Evolutionary conservation across 2,797 vertebrate species (phyloP).

Genomic region (Atherinosoma microstoma): DNA sequence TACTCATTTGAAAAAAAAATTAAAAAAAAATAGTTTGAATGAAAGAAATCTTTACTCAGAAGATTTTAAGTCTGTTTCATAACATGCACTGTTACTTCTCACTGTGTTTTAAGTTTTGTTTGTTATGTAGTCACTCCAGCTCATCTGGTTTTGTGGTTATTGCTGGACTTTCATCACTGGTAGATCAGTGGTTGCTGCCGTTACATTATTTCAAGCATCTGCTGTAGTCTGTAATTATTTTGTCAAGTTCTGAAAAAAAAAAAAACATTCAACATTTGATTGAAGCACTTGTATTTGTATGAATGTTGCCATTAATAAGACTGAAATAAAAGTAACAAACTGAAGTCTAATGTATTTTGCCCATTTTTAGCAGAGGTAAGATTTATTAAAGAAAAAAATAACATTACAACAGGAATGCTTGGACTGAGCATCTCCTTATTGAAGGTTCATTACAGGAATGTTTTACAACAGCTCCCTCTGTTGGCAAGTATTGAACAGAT

Average conservation of each 20-base stretch:
- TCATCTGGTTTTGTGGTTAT: conserved; percentile 40
- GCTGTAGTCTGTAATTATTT: conserved; percentile 37
- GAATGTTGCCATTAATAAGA: conserved; percentile 69
- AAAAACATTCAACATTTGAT: conserved; percentile 50
- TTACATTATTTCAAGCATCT: conserved; percentile 34
- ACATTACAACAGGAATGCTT: neutral
- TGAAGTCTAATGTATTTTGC: conserved; percentile 1
- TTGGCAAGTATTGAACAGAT: conserved; percentile 8
- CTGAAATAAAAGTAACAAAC: conserved; percentile 63
- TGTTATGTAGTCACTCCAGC: conserved; percentile 36
- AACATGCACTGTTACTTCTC: conserved; percentile 14
- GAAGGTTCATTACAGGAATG: neutral
- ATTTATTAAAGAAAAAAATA: neutral
- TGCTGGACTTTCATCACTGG: conserved; percentile 49
- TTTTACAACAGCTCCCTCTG: conserved; percentile 56
- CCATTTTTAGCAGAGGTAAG: neutral
- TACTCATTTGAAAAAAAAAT: conserved; percentile 24
- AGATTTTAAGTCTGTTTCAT: conserved; percentile 27
- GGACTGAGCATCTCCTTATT: neutral
- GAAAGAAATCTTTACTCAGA: conserved; percentile 6
- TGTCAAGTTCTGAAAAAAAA: conserved; percentile 23
- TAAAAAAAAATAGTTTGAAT: conserved; percentile 33
- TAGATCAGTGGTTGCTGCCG: conserved; percentile 46
- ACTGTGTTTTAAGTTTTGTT: conserved; percentile 16
- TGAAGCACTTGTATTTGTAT: conserved; percentile 65